phyloP scores from a whole-genome alignment of 2,113 vertebrate species.

The Leucoraja erinaceus region DNA sequence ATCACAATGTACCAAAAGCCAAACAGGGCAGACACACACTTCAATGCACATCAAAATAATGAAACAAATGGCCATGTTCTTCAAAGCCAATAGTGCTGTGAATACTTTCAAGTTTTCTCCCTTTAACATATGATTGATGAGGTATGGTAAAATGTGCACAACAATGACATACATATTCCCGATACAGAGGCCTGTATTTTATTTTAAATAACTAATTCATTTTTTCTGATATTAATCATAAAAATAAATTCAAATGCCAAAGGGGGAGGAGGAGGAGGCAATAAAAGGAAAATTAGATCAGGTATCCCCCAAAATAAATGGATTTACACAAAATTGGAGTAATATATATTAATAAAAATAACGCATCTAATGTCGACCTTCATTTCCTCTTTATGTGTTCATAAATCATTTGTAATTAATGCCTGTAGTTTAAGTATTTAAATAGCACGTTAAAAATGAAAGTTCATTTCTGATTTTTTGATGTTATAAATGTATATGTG shows the following conservation, averaged over 20 bases:
- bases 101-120: slow-evolving; percentile 26
- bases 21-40: not conserved
- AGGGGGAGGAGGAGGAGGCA: not conserved
- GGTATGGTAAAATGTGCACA: not conserved
- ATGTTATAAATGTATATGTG: not conserved
- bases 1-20: not conserved
- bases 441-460: not conserved
- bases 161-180: not conserved
- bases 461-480: not conserved
- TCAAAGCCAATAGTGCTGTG: slow-evolving; percentile 1
- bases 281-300: not conserved
- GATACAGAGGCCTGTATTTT: not conserved
- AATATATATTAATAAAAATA: not conserved
- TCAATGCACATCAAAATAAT: slow-evolving; percentile 35
- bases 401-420: slow-evolving; percentile 7
- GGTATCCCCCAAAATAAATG: not conserved
- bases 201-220: not conserved
- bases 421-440: not conserved
- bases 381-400: not conserved
- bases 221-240: not conserved
- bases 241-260: not conserved
- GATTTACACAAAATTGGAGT: not conserved
- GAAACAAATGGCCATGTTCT: slow-evolving; percentile 10
- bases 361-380: not conserved
- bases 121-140: slow-evolving; percentile 30